These are phyloP conservation scores for Irena cyanogastra DNA, from an alignment of 2,113 vertebrate genomes.

Conservation along the genomic window DNA sequence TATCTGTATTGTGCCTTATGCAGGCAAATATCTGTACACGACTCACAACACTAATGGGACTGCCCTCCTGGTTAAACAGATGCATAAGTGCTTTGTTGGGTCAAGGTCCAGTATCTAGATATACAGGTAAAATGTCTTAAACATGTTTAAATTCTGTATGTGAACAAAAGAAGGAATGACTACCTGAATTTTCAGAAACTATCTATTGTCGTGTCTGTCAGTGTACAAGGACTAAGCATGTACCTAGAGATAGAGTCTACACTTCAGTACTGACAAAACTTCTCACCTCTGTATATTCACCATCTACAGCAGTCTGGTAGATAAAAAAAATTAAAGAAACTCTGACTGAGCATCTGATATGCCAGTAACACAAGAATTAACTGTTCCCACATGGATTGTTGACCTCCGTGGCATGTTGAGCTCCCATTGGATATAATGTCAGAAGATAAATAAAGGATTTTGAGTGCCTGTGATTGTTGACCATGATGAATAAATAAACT, in stretches of 20 bases:
- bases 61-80: background rate
- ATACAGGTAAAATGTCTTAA: background rate
- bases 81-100: background rate
- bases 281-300: background rate
- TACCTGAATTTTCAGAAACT: background rate
- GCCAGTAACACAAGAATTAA: background rate
- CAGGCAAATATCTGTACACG: background rate
- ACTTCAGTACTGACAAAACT: background rate
- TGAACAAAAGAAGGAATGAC: background rate
- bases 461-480: background rate
- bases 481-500: background rate
- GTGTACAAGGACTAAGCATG: background rate
- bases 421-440: background rate
- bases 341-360: background rate
- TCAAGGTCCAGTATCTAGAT: background rate
- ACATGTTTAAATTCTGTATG: background rate
- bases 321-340: background rate
- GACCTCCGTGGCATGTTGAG: background rate
- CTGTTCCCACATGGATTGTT: background rate
- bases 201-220: background rate
- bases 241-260: background rate
- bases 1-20: background rate
- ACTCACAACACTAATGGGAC: background rate
- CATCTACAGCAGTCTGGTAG: background rate
- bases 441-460: background rate